Evolutionary conservation across 2,113 vertebrate genomes (phyloP).

Genomic region (Colinus virginianus): DNA sequence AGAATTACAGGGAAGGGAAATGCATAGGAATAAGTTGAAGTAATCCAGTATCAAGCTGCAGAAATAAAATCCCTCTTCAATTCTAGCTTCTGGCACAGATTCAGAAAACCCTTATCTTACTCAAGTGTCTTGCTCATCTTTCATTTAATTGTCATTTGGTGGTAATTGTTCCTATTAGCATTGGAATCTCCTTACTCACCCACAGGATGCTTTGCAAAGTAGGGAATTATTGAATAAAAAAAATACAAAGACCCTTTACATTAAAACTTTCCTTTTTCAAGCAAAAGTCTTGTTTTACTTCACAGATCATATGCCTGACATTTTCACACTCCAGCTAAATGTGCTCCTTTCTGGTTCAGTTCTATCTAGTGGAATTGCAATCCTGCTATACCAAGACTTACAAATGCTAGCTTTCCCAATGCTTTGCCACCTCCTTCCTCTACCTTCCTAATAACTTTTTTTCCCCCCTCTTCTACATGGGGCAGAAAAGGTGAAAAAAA

Average conservation of each 20-base stretch:
- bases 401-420: background rate
- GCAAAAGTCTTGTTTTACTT: background rate
- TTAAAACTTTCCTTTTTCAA: background rate
- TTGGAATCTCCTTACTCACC: background rate
- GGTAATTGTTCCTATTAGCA: background rate
- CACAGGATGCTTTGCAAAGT: background rate
- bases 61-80: background rate
- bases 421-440: background rate
- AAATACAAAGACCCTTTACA: rapidly evolving
- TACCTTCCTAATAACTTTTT: background rate
- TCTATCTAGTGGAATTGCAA: background rate
- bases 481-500: background rate
- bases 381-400: background rate
- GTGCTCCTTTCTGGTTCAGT: background rate
- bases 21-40: background rate
- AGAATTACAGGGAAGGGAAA: background rate
- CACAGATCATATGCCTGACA: background rate
- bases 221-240: background rate
- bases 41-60: background rate
- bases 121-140: background rate
- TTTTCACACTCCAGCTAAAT: background rate
- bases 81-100: background rate
- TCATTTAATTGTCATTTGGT: background rate
- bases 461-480: background rate
- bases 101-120: background rate